A percentile compares a stretch with the other conserved stretches of the same genome.
Conservation (phyloP, 2,797 vertebrate species). For the Spinus olivaceus region DNA sequence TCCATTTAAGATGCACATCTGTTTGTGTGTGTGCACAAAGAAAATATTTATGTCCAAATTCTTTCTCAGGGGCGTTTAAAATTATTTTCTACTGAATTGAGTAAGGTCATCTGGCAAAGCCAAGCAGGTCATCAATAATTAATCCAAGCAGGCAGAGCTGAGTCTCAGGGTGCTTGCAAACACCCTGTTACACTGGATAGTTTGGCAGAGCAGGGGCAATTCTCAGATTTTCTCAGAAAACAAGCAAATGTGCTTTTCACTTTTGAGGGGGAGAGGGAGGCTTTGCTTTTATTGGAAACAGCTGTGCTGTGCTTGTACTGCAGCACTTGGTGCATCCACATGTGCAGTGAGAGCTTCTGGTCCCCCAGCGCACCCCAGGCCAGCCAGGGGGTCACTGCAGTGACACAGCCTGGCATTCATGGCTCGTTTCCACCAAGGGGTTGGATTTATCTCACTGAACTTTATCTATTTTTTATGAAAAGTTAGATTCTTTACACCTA, state of each 20-base stretch:
- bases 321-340: not conserved
- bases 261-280: not conserved
- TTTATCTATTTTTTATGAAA: not conserved
- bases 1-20: constrained; percentile 14
- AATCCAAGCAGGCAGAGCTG: constrained; percentile 20
- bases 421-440: not conserved
- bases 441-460: not conserved
- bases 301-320: not conserved
- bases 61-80: not conserved
- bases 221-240: constrained; percentile 32
- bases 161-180: constrained; percentile 42
- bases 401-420: not conserved
- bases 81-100: constrained; percentile 38
- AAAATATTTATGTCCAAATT: not conserved
- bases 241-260: not conserved
- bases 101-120: constrained; percentile 21
- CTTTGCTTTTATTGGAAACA: constrained; percentile 40
- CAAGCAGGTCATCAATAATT: constrained; percentile 34
- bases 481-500: not conserved
- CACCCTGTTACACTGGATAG: not conserved
- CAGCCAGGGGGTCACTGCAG: not conserved
- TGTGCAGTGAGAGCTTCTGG: not conserved
- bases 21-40: constrained; percentile 1
- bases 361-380: not conserved
- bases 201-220: constrained; percentile 22